phyloP scores from a whole-genome alignment of 2,888 invertebrate species.

The Ceratothoa steindachneri region DNA sequence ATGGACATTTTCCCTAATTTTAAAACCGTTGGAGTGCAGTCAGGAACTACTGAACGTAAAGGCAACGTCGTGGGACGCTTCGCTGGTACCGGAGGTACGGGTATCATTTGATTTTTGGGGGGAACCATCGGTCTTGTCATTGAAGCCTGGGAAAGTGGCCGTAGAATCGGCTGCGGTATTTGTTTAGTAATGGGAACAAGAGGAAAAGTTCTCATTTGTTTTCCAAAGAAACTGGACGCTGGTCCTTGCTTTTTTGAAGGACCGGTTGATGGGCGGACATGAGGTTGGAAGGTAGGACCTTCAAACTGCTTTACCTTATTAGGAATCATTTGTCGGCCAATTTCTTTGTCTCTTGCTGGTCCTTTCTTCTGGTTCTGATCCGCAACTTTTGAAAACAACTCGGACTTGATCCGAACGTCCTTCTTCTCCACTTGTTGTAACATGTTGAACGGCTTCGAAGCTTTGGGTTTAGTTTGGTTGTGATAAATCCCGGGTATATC shows the following conservation, averaged over 20 bases:
- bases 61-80: slow-evolving; percentile 39
- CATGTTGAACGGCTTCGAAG: slow-evolving; percentile 16
- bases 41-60: slow-evolving; percentile 37
- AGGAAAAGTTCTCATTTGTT: too few species aligned
- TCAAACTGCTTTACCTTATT: background rate
- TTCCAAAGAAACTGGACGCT: too few species aligned
- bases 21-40: slow-evolving; percentile 27
- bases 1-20: background rate
- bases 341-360: background rate
- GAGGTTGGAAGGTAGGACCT: background rate
- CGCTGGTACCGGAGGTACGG: background rate
- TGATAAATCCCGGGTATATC: slow-evolving; percentile 26
- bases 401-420: slow-evolving; percentile 21
- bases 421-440: slow-evolving; percentile 26
- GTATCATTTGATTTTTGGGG: background rate
- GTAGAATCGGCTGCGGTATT: too few species aligned
- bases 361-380: background rate
- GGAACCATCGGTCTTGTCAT: background rate
- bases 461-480: slow-evolving; percentile 15
- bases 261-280: too few species aligned
- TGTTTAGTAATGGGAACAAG: too few species aligned
- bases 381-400: background rate
- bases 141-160: background rate
- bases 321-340: background rate
- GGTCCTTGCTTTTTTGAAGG: too few species aligned